Evolutionary conservation across 2,888 invertebrate species (phyloP).

Genomic region (Griposia aprilina): DNA sequence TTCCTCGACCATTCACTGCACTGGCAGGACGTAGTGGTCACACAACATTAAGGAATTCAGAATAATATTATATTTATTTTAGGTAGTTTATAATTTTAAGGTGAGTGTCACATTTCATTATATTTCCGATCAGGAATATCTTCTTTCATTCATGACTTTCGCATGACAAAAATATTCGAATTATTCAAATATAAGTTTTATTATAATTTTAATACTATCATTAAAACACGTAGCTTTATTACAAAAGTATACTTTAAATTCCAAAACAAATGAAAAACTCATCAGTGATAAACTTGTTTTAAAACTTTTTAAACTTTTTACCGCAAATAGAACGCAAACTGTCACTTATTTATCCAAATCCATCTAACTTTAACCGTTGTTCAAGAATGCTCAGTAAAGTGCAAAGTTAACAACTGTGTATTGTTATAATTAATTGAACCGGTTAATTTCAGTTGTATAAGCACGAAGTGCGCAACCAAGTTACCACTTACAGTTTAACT

Average conservation of each 20-base stretch:
- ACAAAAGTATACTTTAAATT: not conserved
- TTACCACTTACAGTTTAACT: conserved; percentile 25
- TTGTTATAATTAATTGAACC: conserved; percentile 40
- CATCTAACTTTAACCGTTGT: conserved; percentile 8
- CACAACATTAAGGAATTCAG: conserved; percentile 8
- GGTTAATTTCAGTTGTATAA: conserved; percentile 38
- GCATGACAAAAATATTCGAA: not conserved
- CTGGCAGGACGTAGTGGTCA: conserved; percentile 67
- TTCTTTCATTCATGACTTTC: conserved; percentile 13
- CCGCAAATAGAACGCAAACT: conserved; percentile 17
- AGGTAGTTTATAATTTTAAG: conserved; percentile 33
- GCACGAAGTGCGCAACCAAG: conserved; percentile 12
- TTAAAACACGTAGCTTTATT: not conserved
- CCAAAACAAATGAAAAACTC: conserved; percentile 2
- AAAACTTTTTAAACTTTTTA: conserved; percentile 21
- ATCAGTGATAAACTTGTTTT: not conserved
- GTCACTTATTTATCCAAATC: conserved; percentile 24
- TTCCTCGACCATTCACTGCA: conserved; percentile 72
- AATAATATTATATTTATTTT: conserved; percentile 9
- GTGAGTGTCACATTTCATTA: conserved; percentile 38
- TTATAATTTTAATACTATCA: not conserved
- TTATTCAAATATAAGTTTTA: too few species aligned
- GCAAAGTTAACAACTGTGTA: conserved; percentile 26
- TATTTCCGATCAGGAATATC: not conserved
- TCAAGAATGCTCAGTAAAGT: conserved; percentile 34